phyloP scores from a whole-genome alignment of 1,140 invertebrate species.

The Lasaia peninsularis region DNA sequence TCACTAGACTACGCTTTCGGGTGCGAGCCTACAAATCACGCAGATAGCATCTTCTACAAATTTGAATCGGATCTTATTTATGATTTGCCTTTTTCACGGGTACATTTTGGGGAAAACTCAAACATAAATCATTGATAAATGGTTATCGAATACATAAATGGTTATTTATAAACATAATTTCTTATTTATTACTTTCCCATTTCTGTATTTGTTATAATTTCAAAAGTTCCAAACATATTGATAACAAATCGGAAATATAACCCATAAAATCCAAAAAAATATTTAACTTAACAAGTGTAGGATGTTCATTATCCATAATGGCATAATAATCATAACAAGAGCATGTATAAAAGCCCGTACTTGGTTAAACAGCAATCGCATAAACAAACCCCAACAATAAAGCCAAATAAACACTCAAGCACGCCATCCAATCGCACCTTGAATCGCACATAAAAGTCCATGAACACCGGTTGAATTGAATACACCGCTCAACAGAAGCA shows the following conservation, averaged over 20 bases:
- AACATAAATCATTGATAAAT: conserved; percentile 73
- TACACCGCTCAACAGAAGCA: conserved; percentile 64
- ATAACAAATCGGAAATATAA: conserved; percentile 27
- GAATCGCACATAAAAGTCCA: conserved; percentile 75
- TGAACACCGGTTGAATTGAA: conserved; percentile 72
- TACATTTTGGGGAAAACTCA: conserved; percentile 72
- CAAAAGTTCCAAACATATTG: neutral
- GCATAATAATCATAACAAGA: conserved; percentile 75
- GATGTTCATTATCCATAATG: conserved; percentile 63
- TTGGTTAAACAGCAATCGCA: conserved; percentile 76
- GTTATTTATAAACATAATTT: conserved; percentile 5
- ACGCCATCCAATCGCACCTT: conserved; percentile 77
- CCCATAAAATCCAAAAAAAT: conserved; percentile 4
- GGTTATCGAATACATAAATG: conserved; percentile 42
- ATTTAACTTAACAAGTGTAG: conserved; percentile 43
- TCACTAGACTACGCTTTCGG: conserved; percentile 72
- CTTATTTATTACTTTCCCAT: neutral
- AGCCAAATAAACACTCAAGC: conserved; percentile 75
- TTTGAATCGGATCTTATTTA: conserved; percentile 79
- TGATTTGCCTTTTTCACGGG: conserved; percentile 76
- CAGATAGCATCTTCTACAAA: conserved; percentile 78
- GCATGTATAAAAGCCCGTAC: conserved; percentile 69
- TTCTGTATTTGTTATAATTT: conserved; percentile 8
- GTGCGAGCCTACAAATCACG: conserved; percentile 76
- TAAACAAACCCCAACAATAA: conserved; percentile 77